Evolutionary conservation across 2,888 invertebrate species (phyloP).

Genomic region (Hymenopus coronatus): DNA sequence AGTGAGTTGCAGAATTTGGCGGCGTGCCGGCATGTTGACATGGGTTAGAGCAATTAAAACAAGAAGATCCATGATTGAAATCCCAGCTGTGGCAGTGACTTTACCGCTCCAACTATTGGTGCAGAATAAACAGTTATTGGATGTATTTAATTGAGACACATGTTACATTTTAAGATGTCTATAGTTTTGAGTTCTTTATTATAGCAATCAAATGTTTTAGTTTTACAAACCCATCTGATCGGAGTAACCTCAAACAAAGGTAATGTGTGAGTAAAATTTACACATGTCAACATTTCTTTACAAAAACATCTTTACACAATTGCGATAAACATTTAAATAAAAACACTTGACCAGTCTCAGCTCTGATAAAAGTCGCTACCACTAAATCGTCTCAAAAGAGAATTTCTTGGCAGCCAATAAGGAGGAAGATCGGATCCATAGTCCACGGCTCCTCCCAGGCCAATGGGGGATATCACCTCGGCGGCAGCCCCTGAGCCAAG

Average conservation of each 20-base stretch:
- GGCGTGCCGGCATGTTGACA: no score
- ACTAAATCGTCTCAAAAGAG: conserved; percentile 49
- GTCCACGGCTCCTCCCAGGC: conserved; percentile 32
- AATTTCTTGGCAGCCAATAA: conserved; percentile 50
- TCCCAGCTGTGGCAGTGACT: no score
- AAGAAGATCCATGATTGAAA: no score
- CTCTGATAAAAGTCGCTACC: conserved; percentile 55
- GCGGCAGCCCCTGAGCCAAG: conserved; percentile 16
- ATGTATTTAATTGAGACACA: no score
- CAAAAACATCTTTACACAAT: not conserved
- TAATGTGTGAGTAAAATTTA: not conserved
- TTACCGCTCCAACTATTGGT: no score
- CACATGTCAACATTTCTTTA: not conserved
- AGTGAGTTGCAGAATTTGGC: no score
- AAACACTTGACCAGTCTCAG: conserved; percentile 43
- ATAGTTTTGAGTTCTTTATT: not conserved
- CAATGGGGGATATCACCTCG: conserved; percentile 44
- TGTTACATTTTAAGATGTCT: not conserved
- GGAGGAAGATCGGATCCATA: conserved; percentile 44
- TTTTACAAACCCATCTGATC: not conserved
- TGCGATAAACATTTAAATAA: not conserved
- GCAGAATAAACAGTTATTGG: no score
- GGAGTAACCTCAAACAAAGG: not conserved
- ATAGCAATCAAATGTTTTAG: not conserved
- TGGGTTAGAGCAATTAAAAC: no score